These are phyloP conservation scores for Spodoptera exigua DNA, from an alignment of 2,888 invertebrate genomes.

Conservation along the genomic window DNA sequence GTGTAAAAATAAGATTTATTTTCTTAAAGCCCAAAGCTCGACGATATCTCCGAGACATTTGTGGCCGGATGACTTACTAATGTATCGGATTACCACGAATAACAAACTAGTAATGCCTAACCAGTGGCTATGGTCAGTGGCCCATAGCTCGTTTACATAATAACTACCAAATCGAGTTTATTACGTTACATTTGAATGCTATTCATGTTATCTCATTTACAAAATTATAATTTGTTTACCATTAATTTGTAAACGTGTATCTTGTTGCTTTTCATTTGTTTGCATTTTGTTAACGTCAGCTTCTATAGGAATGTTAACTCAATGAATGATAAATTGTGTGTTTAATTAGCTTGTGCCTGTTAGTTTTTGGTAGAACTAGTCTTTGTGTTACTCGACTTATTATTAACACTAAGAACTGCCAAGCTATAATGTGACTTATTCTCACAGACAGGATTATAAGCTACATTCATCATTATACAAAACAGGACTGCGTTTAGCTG, in stretches of 20 bases:
- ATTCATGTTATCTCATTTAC: constrained; percentile 45
- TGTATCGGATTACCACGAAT: constrained; percentile 83
- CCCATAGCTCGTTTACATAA: constrained; percentile 64
- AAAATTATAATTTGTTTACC: constrained; percentile 41
- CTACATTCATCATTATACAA: constrained; percentile 5
- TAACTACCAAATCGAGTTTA: constrained; percentile 63
- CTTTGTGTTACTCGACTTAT: too few species aligned
- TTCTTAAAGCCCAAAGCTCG: constrained; percentile 68
- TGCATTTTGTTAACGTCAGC: too few species aligned
- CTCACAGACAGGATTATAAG: constrained; percentile 8
- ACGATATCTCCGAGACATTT: constrained; percentile 63
- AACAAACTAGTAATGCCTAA: constrained; percentile 71
- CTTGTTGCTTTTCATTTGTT: constrained; percentile 3
- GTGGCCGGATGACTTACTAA: constrained; percentile 68
- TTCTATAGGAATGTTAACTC: too few species aligned
- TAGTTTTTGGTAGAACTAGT: too few species aligned
- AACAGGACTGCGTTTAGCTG: constrained; percentile 18
- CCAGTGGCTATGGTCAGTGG: constrained; percentile 56
- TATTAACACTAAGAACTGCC: neutral
- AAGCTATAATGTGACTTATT: neutral
- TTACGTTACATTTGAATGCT: constrained; percentile 43
- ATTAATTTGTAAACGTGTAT: constrained; percentile 23
- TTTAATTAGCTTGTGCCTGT: too few species aligned
- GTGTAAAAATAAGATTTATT: constrained; percentile 39
- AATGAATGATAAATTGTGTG: too few species aligned